Base-by-base conservation (phyloP, 2,113 vertebrate genomes). In the Pogona vitticeps region DNA sequence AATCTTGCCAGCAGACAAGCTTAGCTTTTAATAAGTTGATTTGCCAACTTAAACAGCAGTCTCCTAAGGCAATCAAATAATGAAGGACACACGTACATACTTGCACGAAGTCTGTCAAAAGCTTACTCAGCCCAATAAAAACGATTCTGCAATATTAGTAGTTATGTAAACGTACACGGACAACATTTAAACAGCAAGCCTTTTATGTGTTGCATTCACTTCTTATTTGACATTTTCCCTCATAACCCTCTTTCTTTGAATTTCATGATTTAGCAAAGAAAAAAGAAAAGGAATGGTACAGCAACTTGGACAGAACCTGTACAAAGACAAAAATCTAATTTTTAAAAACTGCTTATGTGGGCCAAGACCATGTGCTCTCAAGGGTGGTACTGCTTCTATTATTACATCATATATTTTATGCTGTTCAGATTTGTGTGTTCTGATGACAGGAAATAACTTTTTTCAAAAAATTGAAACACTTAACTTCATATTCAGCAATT, bases 21-120 rank as follows among this genome's bases (percentile, higher is more conserved):
- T 96, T 95, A 92, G 92, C 95, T 97, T 97, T 96, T 93, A 96
- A 68, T 95, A 97, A 97, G 94, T 90, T 92, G 88, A 97, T 97
- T 96, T 98, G 97, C 96, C 96, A 97, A 96, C 94, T 97, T 95
- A 97, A 97, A 97, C 95, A 96, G 92, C 79, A 93, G 92, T 95
- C 95, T 97, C 96, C 95, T 95, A 95, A 95, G 94, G 97, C 96
- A 95, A 97, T 93, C 61, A 94, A 93, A 96, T 97, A 98, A 98
- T 97, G 94, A 97, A 97, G 97, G 88, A 94, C 97, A 97, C 94
- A 96, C 96, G 96, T 93, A 97, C 52, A 86, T 88, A 84, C 96
- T 97, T 95, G 97, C 94, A 96, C 89, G 36, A 95, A 96, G 97
- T 93, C 92, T 92, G 89, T 87, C 88, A 95, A 91, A 93, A 63